A percentile compares a stretch with the other conserved stretches of the same genome.
These are phyloP conservation scores for Leptinotarsa rubiginosa DNA, from an alignment of 2,888 invertebrate species.

Conservation along the genomic window DNA sequence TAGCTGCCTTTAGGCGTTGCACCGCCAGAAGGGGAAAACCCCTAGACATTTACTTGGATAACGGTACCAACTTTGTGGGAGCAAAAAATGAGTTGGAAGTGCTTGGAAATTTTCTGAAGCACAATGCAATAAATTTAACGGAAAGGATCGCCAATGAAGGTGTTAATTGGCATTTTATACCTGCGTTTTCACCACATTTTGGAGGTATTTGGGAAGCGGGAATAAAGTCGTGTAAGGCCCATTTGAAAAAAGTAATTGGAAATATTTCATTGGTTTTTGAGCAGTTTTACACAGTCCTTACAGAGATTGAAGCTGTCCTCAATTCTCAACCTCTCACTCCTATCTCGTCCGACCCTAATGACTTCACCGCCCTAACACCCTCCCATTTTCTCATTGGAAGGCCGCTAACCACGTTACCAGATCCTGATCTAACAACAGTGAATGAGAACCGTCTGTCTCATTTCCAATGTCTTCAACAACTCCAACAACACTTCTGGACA, in stretches of 20 bases:
- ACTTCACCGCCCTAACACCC: constrained; percentile 48
- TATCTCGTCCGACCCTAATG: constrained; percentile 24
- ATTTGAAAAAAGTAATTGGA: constrained; percentile 36
- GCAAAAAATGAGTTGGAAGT: constrained; percentile 26
- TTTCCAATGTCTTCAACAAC: constrained; percentile 48
- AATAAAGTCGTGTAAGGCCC: constrained; percentile 52
- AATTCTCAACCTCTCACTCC: constrained; percentile 17
- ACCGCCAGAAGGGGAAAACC: constrained; percentile 30
- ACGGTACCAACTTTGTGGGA: constrained; percentile 35
- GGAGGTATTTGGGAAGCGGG: constrained; percentile 56
- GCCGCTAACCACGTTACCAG: constrained; percentile 41
- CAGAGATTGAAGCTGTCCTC: constrained; percentile 6
- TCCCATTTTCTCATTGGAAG: constrained; percentile 52
- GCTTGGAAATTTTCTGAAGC: not conserved
- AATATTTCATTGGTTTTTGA: not conserved
- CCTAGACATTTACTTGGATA: constrained; percentile 28
- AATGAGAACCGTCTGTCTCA: constrained; percentile 37
- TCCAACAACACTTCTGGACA: constrained; percentile 46
- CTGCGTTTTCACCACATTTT: constrained; percentile 51
- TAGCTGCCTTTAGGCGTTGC: constrained; percentile 31
- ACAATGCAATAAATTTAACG: not conserved
- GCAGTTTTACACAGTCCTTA: constrained; percentile 10
- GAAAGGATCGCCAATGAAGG: not conserved
- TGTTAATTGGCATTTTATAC: constrained; percentile 54
- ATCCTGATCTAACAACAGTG: constrained; percentile 36